These are phyloP conservation scores for Microtus ochrogaster DNA, from an alignment of 2,113 vertebrate species.

Conservation along the genomic window DNA sequence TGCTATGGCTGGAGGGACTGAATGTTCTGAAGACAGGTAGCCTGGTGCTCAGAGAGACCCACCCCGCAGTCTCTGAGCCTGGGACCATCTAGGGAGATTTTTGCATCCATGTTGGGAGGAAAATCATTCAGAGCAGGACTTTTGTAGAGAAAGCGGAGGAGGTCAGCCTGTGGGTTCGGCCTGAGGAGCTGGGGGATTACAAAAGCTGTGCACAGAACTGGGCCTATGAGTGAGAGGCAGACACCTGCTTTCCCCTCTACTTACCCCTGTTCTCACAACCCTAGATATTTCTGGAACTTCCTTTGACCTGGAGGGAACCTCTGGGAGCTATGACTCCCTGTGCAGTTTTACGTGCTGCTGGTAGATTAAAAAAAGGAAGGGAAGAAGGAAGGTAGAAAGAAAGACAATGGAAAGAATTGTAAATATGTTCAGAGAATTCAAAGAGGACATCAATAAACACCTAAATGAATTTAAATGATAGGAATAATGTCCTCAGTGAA, in stretches of 20 bases:
- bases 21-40: constrained; percentile 94
- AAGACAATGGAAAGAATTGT: neutral
- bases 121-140: constrained; percentile 91
- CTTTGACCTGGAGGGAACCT: constrained; percentile 39
- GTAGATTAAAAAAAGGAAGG: constrained; percentile 66
- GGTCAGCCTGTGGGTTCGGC: constrained; percentile 93
- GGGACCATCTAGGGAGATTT: constrained; percentile 97
- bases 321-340: constrained; percentile 31
- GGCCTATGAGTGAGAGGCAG: constrained; percentile 89
- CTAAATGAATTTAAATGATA: neutral
- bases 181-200: constrained; percentile 91
- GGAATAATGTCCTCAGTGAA: neutral
- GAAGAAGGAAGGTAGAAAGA: no score
- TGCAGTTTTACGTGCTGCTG: constrained; percentile 45
- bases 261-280: neutral
- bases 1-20: constrained; percentile 96
- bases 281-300: constrained; percentile 35
- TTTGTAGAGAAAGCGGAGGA: constrained; percentile 92
- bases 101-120: constrained; percentile 95
- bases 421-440: neutral
- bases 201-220: constrained; percentile 91
- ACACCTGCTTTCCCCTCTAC: neutral
- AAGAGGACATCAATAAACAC: neutral
- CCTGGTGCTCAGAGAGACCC: constrained; percentile 96
- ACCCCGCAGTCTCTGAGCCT: constrained; percentile 95